Evolutionary conservation across 2,888 invertebrate genomes (phyloP), one percentile per base, ranked within the genome.

Genomic region (Neria commutata): DNA sequence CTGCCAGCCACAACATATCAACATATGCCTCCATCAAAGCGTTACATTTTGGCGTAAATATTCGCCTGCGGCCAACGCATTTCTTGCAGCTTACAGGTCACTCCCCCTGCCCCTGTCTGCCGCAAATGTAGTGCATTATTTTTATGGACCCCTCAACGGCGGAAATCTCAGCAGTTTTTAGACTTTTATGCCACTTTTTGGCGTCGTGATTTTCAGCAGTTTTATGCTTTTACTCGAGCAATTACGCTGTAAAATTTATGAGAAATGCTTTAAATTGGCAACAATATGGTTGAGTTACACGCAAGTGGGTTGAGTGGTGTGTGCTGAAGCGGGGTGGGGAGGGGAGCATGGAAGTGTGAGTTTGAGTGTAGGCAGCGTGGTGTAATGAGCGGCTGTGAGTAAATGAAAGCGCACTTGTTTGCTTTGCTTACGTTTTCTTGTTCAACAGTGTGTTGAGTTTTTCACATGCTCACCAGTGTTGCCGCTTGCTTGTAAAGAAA

Each of bases 221-320:
- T 68, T 62, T 45, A 47, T 47, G 24, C 53, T 52, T 48, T 66
- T 68, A n/a, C 64, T 58, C 50, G 45, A 60, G 57, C 24, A 56
- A 46, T 40, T 40, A 19, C 40, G 47, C 40, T 37, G 17, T 17
- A 14, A 45, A 24, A 46, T 55, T 52, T 42, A 47, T 63, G 48
- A 33, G 29, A 42, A 65, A 60, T 64, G 60, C 19, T 52, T 57
- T 60, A 70, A 71, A 69, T 64, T 59, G 53, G 57, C 66, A 67
- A 66, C 74, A 74, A 74, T 76, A 76, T 74, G 74, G 66, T 73
- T n/a, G n/a, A n/a, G n/a, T n/a, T n/a, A n/a, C n/a, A n/a, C 34
- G 55, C 33, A 46, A 50, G 33, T 45, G 8, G 10, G 14, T 1
- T n/a, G n/a, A n/a, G n/a, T n/a, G n/a, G n/a, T n/a, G n/a, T n/a